Conservation (phyloP, 2,888 invertebrate genomes). For the Rhingia rostrata region DNA sequence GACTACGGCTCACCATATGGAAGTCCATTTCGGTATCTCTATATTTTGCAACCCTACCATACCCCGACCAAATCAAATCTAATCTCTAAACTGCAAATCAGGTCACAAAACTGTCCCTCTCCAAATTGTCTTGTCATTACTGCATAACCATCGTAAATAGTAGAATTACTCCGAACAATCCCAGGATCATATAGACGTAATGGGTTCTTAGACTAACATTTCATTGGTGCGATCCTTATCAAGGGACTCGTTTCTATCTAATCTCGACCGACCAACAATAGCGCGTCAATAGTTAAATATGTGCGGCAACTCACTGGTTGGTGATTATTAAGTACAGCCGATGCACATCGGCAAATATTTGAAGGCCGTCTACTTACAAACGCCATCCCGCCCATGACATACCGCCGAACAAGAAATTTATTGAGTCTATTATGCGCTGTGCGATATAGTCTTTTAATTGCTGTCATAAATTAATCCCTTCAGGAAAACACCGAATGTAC, state of each 20-base stretch:
- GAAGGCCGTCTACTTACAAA: slow-evolving; percentile 9
- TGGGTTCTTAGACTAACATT: slow-evolving; percentile 9
- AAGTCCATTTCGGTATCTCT: too few species aligned
- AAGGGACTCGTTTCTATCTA: slow-evolving; percentile 43
- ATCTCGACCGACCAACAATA: slow-evolving; percentile 27
- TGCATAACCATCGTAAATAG: too few species aligned
- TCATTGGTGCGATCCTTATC: slow-evolving; percentile 23
- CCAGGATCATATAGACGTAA: background rate
- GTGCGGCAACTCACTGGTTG: slow-evolving; percentile 10
- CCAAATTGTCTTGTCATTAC: too few species aligned
- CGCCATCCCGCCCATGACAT: slow-evolving; percentile 11
- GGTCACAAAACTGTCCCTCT: too few species aligned
- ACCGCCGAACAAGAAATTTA: slow-evolving; percentile 53
- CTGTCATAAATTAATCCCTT: slow-evolving; percentile 82
- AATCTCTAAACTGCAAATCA: too few species aligned
- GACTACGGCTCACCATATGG: too few species aligned
- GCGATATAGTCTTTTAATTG: slow-evolving; percentile 78
- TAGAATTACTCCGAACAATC: too few species aligned
- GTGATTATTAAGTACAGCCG: slow-evolving; percentile 29
- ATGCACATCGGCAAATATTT: slow-evolving; percentile 58
- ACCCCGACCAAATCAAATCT: too few species aligned
- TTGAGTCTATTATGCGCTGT: slow-evolving; percentile 53
- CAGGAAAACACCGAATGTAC: slow-evolving; percentile 73
- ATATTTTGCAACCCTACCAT: too few species aligned
- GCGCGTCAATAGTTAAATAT: slow-evolving; percentile 11